Base-by-base conservation (phyloP, 2,888 invertebrate genomes). In the Horisme vitalbata region DNA sequence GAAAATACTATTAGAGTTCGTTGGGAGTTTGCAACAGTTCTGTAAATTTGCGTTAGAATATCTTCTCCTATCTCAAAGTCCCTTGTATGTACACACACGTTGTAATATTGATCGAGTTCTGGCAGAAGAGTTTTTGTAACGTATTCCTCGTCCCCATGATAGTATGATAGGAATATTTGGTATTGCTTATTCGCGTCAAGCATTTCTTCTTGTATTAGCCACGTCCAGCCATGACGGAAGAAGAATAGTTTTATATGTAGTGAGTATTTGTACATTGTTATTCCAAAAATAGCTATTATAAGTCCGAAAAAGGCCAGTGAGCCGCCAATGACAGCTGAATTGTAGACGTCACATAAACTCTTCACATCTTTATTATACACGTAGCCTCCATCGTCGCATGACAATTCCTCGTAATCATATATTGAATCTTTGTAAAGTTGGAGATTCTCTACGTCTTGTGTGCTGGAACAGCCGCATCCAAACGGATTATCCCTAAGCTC, bases 91-190 rank as follows among this genome's bases (percentile, higher is more conserved):
- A 95, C 80, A 71, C 95, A 96, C 1, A 94, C 77, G 64, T 84
- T 85, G 0, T 91, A 70, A n/a, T 54, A 52, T 92, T 44, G 74
- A 94, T 65, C 95, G 21, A 96, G 77, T 9, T 90, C 90, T 0
- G 93, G 91, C 8, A 95, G 87, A 15, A 96, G 70, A 38, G 92
- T 85, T 11, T 93, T 90, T 0, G 91, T 79, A 0, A 96, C 93
- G 63, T 95, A 94, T 1, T 91, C 90, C 59, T 94, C 93, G 68
- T 96, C 96, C 66, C 92, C 91, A 65, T 95, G 93, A 0, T 95
- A 93, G 71, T 93, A 96, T 52, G 95, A 95, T 37, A 97, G 88
- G 71, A 96, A 96, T 0, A 95, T 95, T 70, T 97, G 96, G 72
- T 93, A 96, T 9, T 27, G 23, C n/a, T 61, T 62, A 58, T 62